Evolutionary conservation across 1,140 invertebrate genomes (phyloP), one percentile per base, ranked within the genome.

Genomic region (Berghia stephanieae): DNA sequence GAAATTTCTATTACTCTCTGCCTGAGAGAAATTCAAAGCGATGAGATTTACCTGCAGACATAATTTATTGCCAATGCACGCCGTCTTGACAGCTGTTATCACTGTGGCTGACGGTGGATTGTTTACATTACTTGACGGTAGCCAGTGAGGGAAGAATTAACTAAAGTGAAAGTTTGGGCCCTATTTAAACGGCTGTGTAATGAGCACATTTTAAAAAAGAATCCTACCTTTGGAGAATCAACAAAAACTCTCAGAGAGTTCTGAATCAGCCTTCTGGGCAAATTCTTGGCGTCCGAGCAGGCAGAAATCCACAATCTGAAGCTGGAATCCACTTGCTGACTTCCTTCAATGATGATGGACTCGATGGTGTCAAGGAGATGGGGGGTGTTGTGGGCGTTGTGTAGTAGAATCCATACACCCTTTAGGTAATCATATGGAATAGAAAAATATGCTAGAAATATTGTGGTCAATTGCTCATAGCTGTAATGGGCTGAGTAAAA

Each of bases 281-380:
- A 70, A 3, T 76, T 75, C 13, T 80, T 75, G 13, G 79, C 72
- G 10, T 79, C 60, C 21, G 83, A 82, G 60, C 85, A 80, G 55
- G 79, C 79, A 8, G 88, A 84, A n/a, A 90, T 84, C 88, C 89
- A 90, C 34, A 88, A 80, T 16, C 87, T 82, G 81, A 90, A 90
- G 49, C 84, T 79, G 4, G 84, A 70, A 67, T 90, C 86, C 5
- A 84, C 68, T 31, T 79, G 80, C 13, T 60, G 44, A 4, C 63
- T 52, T 6, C 75, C 60, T 49, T 88, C 87, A 18, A 74, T 60
- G 66, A 90, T 80, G 13, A 88, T 78, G 10, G 83, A 79, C 72
- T 88, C 86, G 8, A 89, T 67, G 63, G 79, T 78, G 44, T 83
- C 80, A 75, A 90, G 81, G 8, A 90, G 80, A n/a, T 82, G 74